Conservation (phyloP, 2,113 vertebrate species). For the Rhynchomys soricoides region DNA sequence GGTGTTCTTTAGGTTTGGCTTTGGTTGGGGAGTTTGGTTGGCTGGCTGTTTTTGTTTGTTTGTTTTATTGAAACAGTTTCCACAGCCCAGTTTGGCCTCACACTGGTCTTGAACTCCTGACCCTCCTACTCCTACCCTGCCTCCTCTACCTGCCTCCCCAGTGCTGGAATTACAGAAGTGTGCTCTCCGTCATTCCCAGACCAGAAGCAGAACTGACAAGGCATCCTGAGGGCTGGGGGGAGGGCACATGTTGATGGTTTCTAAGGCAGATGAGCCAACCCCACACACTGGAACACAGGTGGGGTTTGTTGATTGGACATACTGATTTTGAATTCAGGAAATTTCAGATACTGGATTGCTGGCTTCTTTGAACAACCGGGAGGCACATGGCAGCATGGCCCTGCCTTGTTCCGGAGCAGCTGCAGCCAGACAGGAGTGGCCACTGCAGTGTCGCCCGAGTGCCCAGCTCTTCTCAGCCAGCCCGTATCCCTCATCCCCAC, state of each 20-base stretch:
- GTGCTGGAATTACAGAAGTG: too few relatives aligned
- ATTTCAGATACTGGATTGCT: neutral
- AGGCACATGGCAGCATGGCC: neutral
- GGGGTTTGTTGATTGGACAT: neutral
- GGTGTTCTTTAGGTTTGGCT: neutral
- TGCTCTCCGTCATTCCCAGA: too few relatives aligned
- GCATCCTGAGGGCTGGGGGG: fast-evolving
- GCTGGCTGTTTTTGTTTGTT: neutral
- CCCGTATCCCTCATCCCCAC: fast-evolving
- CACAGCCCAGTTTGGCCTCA: neutral
- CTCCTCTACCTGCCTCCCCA: neutral
- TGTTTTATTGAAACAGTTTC: neutral
- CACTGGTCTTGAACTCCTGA: neutral
- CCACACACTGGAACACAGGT: too few relatives aligned
- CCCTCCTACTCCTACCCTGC: too few relatives aligned
- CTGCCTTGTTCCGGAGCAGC: neutral
- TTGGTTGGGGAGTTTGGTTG: neutral
- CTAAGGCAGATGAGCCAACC: fast-evolving
- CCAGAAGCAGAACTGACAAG: neutral
- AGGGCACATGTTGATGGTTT: too few relatives aligned
- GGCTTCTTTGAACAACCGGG: neutral
- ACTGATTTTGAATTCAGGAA: neutral
- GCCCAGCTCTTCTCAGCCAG: neutral
- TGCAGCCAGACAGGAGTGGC: neutral
- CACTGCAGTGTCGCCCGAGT: fast-evolving